Evolutionary conservation across 2,888 invertebrate genomes (phyloP).

Genomic region (Cylindroiulus punctatus): DNA sequence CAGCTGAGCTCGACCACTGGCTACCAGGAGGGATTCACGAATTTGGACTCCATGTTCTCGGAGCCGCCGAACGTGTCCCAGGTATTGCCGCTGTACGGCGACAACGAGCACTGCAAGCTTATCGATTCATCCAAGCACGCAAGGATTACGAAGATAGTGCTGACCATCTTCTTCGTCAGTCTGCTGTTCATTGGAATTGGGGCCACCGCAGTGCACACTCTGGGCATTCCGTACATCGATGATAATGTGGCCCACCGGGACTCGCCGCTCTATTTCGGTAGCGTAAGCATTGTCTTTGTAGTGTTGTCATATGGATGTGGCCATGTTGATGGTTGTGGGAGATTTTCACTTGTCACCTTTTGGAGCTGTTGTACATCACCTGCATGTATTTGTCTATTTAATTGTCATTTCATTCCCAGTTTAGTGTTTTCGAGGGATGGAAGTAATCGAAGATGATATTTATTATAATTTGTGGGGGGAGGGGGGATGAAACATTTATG

Average conservation of each 20-base stretch:
- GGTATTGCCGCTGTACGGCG: conserved; percentile 9
- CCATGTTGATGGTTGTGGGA: too few species aligned
- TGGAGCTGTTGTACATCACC: too few species aligned
- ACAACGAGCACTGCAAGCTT: conserved; percentile 54
- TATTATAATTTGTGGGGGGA: too few species aligned
- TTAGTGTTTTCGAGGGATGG: too few species aligned
- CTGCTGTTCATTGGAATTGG: conserved; percentile 89
- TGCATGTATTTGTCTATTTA: too few species aligned
- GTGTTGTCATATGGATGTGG: too few species aligned
- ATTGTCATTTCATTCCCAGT: too few species aligned
- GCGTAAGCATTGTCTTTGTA: neutral
- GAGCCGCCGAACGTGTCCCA: neutral
- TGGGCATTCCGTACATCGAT: conserved; percentile 93
- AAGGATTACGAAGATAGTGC: conserved; percentile 70
- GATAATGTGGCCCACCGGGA: conserved; percentile 92
- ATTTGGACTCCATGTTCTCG: neutral
- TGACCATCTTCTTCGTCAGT: conserved; percentile 88
- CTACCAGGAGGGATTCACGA: neutral
- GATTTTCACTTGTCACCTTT: too few species aligned
- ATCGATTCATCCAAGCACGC: conserved; percentile 54
- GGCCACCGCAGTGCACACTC: conserved; percentile 89
- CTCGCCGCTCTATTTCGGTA: conserved; percentile 90
- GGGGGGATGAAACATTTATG: neutral
- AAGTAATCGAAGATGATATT: too few species aligned
- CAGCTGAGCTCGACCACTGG: neutral